Conservation (phyloP, 2,888 invertebrate species). For the Nezara viridula region DNA sequence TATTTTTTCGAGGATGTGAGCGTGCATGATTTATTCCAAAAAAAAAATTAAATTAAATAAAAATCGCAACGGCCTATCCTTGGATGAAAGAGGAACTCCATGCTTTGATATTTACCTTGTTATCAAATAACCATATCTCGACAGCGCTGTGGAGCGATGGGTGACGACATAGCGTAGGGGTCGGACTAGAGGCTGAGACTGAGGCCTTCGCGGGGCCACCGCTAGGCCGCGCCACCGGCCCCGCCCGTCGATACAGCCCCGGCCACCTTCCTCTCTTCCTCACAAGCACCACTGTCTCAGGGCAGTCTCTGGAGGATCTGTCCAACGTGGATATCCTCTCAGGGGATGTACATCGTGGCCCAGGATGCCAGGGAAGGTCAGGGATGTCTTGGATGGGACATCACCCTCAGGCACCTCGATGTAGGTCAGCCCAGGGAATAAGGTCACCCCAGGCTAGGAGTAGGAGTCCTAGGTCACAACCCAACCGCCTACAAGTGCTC, state of each 20-base stretch:
- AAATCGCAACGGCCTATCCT: not conserved
- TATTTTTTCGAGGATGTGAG: not conserved
- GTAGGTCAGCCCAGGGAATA: conserved; percentile 33
- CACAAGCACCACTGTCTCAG: conserved; percentile 11
- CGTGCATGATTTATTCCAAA: not conserved
- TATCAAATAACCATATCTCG: conserved; percentile 58
- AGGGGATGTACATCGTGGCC: not conserved
- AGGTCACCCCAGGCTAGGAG: conserved; percentile 42
- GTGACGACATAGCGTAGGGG: conserved; percentile 23
- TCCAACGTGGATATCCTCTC: not conserved
- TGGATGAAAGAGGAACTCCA: not conserved
- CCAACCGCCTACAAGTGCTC: not conserved
- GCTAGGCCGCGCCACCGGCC: conserved; percentile 49
- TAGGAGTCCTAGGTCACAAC: conserved; percentile 44
- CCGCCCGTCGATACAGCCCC: conserved; percentile 53
- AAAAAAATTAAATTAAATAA: not conserved
- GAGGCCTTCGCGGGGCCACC: conserved; percentile 45
- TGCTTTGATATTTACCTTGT: not conserved
- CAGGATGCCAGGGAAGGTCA: not conserved
- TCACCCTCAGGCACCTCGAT: not conserved
- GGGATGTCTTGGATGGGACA: not conserved
- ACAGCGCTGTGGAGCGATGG: not conserved
- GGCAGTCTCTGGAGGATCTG: not conserved
- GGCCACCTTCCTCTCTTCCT: conserved; percentile 1
- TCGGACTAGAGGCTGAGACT: conserved; percentile 25